Base-by-base conservation (phyloP, 2,888 invertebrate genomes). In the Drepana falcataria region DNA sequence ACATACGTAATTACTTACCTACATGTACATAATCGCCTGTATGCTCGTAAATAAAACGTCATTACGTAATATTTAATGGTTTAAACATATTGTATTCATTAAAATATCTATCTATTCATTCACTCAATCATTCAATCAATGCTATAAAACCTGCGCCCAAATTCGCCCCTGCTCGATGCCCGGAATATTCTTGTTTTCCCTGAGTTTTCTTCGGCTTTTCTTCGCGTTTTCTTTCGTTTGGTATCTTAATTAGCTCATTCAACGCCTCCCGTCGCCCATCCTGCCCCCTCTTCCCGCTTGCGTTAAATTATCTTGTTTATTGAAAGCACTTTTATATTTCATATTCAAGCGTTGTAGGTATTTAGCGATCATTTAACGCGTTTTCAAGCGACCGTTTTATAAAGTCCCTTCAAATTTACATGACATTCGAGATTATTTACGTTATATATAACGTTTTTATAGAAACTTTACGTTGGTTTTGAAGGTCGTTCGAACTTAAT, bases 191-290 rank as follows among this genome's bases (percentile, higher is more conserved):
- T 89, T 91, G 90, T 90, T 90, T 90, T 90, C 85, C 75, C 74
- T 65, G 79, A 90, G 85, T 89, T 90, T 90, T 90, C 89, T 83
- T 49, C 77, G 69, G 81, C 88, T 87, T 89, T 89, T 88, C 90
- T 89, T 83, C 77, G 79, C 85, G 81, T 84, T 89, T 90, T 89
- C 89, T 90, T 91, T 88, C 86, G 86, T 84, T 83, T 79, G 81
- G 73, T 72, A 79, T 77, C 90, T 85, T 91, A 91, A 91, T 91
- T 91, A 91, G 89, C 88, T 88, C 88, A 91, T 91, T 91, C 90
- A 90, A 77, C 65, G 73, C 65, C 73, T 69, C 73, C 69, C 69
- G 70, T 65, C 60, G 63, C 62, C 68, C 58, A 59, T 51, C 57
- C 58, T 59, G 61, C 65, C 68, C 59, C 60, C 59, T 60, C 61